Base-by-base conservation (phyloP, 2,888 invertebrate species). In the Ephialtes manifestator region DNA sequence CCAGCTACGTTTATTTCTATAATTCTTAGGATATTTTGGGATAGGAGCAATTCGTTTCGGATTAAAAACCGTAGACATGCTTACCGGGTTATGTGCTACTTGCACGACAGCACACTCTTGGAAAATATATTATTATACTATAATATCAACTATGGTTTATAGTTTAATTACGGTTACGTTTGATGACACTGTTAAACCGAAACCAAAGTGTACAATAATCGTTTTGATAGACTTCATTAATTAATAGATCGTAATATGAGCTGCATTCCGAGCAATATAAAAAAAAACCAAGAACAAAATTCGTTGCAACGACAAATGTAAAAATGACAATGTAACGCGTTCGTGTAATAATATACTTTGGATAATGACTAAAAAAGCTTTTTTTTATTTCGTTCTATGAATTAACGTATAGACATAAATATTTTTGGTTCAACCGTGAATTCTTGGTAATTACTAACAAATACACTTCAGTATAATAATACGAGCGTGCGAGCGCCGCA, bases 81-180 rank as follows among this genome's bases (percentile, higher is more conserved):
- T 58, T 51, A 76, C 15, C 70, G 74, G 75, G 68, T 71, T 48
- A 24, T 24, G 31, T 35, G 51, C n/a, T 28, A 74, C 60, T 79
- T 43, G 51, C 72, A 35, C 67, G 83, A 74, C 43, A 75, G 72
- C 75, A 85, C 83, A 85, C 84, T 84, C 70, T 84, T 78, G 86
- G 80, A 86, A 85, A 86, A 86, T 83, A 85, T 85, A 85, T 84
- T 77, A 84, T 86, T 60, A 82, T 80, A 81, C 80, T 84, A 81
- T 65, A 75, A 79, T 84, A 84, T 84, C 51, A 79, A 84, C 83
- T 74, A 76, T 78, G 24, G 18, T 65, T 65, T 75, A 53, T 18
- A 65, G 60, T 72, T 51, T 63, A 24, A 20, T 81, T 63, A 80
- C 55, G 53, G 46, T 80, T 63, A 79, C 48, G 43, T 76, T 84